A percentile compares a stretch with the other conserved stretches of the same genome.
Evolutionary conservation across 2,797 vertebrate species (phyloP).

Genomic region (Alcedo quadribrachys): DNA sequence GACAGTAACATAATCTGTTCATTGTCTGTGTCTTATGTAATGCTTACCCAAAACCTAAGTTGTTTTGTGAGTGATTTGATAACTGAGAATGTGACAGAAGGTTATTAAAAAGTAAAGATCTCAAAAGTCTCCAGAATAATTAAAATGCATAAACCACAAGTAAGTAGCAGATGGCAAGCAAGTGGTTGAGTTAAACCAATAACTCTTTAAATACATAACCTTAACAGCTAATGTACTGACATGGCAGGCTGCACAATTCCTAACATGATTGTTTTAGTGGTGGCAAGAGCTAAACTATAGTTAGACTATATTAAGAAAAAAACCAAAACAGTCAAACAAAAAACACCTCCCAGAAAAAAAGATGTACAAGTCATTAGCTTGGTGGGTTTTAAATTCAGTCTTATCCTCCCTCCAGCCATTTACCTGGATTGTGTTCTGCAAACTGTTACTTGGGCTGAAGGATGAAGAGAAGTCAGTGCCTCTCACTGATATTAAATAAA

Average conservation of each 20-base stretch:
- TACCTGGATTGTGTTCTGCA: neutral
- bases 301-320: neutral
- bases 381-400: neutral
- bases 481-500: too few relatives aligned
- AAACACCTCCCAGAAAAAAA: too few relatives aligned
- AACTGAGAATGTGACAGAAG: constrained; percentile 63
- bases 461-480: accelerated
- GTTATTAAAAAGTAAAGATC: constrained; percentile 62
- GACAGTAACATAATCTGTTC: neutral
- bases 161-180: constrained; percentile 70
- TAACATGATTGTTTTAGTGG: neutral
- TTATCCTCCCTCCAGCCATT: neutral
- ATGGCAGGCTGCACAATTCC: constrained; percentile 21
- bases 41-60: neutral
- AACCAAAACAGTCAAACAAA: too few relatives aligned
- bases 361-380: neutral
- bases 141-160: constrained; percentile 68
- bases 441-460: neutral
- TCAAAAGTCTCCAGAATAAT: constrained; percentile 68
- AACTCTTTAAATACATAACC: constrained; percentile 64
- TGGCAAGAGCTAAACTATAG: neutral
- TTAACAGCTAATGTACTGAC: constrained; percentile 57
- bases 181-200: constrained; percentile 72
- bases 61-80: constrained; percentile 44
- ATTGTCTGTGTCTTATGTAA: neutral